These are phyloP conservation scores for Carcina quercana DNA, from an alignment of 2,888 invertebrate species.

Conservation along the genomic window DNA sequence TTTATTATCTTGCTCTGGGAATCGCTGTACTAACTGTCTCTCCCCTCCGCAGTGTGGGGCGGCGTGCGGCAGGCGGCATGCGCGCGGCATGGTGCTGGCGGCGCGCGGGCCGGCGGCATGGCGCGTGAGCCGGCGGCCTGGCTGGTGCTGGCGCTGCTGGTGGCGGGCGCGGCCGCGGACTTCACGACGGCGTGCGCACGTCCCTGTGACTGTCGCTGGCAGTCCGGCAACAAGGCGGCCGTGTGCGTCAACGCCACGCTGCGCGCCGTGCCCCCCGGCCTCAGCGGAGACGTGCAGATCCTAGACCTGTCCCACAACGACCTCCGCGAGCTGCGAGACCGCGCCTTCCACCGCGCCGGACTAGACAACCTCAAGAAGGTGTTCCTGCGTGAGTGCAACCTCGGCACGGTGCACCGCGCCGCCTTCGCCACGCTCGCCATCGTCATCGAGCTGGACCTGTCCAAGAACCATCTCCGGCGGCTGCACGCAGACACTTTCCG, in stretches of 20 bases:
- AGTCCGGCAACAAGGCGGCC: constrained; percentile 88
- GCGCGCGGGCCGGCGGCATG: constrained; percentile 62
- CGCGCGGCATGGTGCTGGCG: constrained; percentile 33
- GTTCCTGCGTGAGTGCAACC: constrained; percentile 82
- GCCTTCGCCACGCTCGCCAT: constrained; percentile 85
- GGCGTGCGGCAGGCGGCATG: constrained; percentile 64
- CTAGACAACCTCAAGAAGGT: constrained; percentile 89
- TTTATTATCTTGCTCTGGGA: constrained; percentile 20
- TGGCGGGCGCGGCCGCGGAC: constrained; percentile 57
- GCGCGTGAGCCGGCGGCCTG: constrained; percentile 60
- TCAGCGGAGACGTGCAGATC: constrained; percentile 83
- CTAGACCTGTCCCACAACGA: constrained; percentile 84
- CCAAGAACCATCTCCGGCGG: constrained; percentile 80
- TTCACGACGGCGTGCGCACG: constrained; percentile 79
- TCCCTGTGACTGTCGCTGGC: constrained; percentile 90
- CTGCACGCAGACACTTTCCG: constrained; percentile 82
- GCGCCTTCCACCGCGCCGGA: constrained; percentile 81
- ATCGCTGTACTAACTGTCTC: constrained; percentile 63
- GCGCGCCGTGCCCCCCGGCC: constrained; percentile 79
- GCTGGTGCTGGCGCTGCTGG: constrained; percentile 40
- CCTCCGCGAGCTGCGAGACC: constrained; percentile 76
- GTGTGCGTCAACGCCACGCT: constrained; percentile 83
- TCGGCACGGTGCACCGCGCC: constrained; percentile 80
- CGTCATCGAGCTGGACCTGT: constrained; percentile 88
- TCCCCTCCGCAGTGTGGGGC: constrained; percentile 32